Evolutionary conservation across 2,888 invertebrate genomes (phyloP).

Genomic region (Drymonia ruficornis): DNA sequence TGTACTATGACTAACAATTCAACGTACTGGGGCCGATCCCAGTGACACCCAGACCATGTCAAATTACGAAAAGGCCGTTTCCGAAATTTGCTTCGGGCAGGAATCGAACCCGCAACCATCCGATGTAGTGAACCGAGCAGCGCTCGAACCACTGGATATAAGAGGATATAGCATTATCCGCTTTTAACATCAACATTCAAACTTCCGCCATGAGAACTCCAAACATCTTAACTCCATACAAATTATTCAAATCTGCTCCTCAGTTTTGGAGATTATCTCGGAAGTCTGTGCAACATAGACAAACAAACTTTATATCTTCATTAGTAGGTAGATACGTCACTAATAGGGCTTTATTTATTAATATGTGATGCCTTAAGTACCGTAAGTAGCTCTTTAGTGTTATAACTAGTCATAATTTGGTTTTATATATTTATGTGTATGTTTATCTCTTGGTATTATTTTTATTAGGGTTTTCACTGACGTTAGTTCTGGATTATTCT

Average conservation of each 20-base stretch:
- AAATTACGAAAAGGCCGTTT: no score
- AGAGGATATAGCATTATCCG: background rate
- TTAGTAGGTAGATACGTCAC: conserved; percentile 20
- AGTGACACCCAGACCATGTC: no score
- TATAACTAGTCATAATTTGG: conserved; percentile 8
- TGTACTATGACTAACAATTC: no score
- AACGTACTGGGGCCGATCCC: no score
- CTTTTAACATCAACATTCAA: conserved; percentile 1
- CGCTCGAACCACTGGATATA: no score
- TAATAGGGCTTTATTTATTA: conserved; percentile 27
- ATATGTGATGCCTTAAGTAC: conserved; percentile 12
- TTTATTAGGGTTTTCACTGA: no score
- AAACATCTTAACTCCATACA: conserved; percentile 16
- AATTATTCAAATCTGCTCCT: conserved; percentile 39
- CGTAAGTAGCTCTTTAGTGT: conserved; percentile 6
- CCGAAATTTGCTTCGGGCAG: no score
- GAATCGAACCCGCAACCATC: no score
- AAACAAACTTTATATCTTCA: conserved; percentile 34
- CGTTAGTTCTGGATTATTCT: no score
- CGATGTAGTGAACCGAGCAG: no score
- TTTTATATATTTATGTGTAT: conserved; percentile 4
- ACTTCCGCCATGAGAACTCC: conserved; percentile 4
- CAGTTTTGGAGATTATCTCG: conserved; percentile 36
- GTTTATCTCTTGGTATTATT: no score
- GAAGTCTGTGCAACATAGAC: conserved; percentile 27